Evolutionary conservation across 2,797 vertebrate species (phyloP), one percentile per base, ranked within the genome.

Genomic region (Geotrypetes seraphini): DNA sequence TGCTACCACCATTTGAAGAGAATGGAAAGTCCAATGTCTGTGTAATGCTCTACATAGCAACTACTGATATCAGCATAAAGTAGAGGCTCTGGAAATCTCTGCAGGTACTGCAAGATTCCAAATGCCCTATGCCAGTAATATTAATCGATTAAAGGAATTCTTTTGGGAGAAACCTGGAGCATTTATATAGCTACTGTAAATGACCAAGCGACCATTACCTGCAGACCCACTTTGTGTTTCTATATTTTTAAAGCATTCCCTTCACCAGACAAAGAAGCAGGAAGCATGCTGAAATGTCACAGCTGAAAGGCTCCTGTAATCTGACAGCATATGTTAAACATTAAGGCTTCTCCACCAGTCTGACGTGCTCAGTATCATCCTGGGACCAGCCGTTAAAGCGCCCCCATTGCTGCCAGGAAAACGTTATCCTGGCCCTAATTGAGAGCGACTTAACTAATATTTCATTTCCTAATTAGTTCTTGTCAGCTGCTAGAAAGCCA

Each of bases 391-490:
- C 58, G 66, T 79, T 65, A 74, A 57, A 71, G 56, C 13, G 22
- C 54, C 52, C n/a, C 54, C 43, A 39, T 47, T 17, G 35, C 61
- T 75, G 69, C 64, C 54, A 65, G 60, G 50, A 66, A 69, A 69
- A 67, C 48, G 57, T 73, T 70, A 71, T 71, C 60, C 55, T 63
- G 44, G 57, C 48, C 64, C 54, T 76, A 75, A 79, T 68, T 80
- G 69, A 71, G 65, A 75, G 42, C 42, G 66, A 67, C 60, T 69
- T 77, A 78, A 66, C 64, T 57, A 73, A 50, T 71, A 60, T 78
- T 83, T 79, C 60, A 78, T 74, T 75, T 78, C 66, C 57, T 73
- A 66, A 71, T 80, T 79, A 72, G 60, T 68, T 65, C 60, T 66
- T 72, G 51, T 70, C 69, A 70, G 57, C 50, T n/a, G 33, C 66